These are phyloP conservation scores for Hyles lineata DNA, from an alignment of 2,888 invertebrate genomes.

Conservation along the genomic window DNA sequence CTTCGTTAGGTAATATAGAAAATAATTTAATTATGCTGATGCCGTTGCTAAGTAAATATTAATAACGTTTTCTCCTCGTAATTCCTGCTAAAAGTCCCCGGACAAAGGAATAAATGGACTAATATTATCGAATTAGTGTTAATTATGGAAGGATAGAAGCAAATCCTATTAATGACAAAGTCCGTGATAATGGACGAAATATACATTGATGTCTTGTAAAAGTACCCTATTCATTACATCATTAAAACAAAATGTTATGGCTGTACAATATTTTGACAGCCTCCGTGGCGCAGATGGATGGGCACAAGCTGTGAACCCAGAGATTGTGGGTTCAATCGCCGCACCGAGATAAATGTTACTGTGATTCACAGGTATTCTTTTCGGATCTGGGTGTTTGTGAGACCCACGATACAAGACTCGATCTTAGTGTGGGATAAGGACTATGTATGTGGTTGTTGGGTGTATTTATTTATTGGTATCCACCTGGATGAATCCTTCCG, in stretches of 20 bases:
- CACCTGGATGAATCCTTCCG: too few relatives aligned
- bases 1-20: conserved; percentile 50
- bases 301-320: not conserved
- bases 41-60: conserved; percentile 26
- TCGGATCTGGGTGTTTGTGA: too few relatives aligned
- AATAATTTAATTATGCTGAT: conserved; percentile 45
- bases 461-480: too few relatives aligned
- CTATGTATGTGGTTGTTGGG: too few relatives aligned
- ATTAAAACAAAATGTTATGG: too few relatives aligned
- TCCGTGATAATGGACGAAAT: not conserved
- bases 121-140: conserved; percentile 12
- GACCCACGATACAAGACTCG: too few relatives aligned
- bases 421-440: too few relatives aligned
- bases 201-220: not conserved
- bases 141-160: not conserved
- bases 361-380: not conserved
- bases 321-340: not conserved
- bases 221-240: too few relatives aligned
- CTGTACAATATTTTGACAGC: not conserved
- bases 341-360: too few relatives aligned
- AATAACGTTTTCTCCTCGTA: conserved; percentile 32
- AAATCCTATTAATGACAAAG: not conserved
- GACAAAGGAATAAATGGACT: not conserved
- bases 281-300: not conserved
- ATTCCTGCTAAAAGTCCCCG: not conserved